Evolutionary conservation across 2,113 vertebrate genomes (phyloP), one percentile per base, ranked within the genome.

Genomic region (Anguilla rostrata): DNA sequence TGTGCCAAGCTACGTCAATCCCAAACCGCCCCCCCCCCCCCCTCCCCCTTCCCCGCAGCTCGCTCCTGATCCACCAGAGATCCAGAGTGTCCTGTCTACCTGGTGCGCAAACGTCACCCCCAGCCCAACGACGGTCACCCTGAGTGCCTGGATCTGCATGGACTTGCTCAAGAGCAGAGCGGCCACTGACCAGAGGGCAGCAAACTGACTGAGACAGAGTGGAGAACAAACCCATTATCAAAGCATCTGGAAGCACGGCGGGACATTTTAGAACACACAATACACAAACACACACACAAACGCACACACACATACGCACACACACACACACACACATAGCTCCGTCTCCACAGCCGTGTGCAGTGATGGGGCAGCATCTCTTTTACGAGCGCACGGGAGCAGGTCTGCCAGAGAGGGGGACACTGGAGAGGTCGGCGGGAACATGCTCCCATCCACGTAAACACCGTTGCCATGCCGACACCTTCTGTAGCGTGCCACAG

Each of bases 381-480:
- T 3, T 8, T 20, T 20, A 66, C 60, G 20, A 66, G 60, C 60
- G 20, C 26, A 26, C 18, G 22, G 34, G 9, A 41, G 78, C 75
- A 46, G 14, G 20, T 85, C 1, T 15, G 80, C 57, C 78, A 40
- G 75, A 85, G 34, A 56, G 53, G 34, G 39, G 26, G 56, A 66
- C 39, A 16, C 57, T 43, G 79, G 78, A 78, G 78, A 2, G 22
- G 63, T n/a, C 5, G 63, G 83, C 39, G n/a, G 49, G 78, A 71
- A 86, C 56, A 41, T 9, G 7, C 78, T 46, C 56, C 20, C 3
- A 26, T 20, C 57, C 79, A 82, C 78, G 78, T 49, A 86, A 86
- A 11, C 34, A 56, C 16, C 0, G 85, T 86, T 82, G 79, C 79
- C 85, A 81, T 86, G 85, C 85, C 85, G 46, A 80, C 57, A 46